phyloP scores from a whole-genome alignment of 2,797 vertebrate species.

The Graptemys geographica region DNA sequence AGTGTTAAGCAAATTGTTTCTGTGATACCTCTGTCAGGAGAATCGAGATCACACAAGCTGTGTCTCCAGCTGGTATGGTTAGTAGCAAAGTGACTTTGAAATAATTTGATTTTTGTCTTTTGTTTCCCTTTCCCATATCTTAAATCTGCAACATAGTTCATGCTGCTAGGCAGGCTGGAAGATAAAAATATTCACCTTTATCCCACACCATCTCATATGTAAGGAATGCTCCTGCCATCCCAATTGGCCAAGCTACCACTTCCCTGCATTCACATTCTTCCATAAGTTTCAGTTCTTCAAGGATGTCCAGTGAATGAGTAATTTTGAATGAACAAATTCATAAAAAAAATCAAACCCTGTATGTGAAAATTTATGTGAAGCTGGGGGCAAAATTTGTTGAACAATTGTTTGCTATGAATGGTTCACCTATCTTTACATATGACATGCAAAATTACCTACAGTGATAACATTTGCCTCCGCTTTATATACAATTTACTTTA shows the following conservation, averaged over 20 bases:
- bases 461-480: background rate
- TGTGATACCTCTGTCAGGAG: conserved; percentile 22
- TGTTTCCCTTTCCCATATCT: background rate
- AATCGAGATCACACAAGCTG: background rate
- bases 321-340: background rate
- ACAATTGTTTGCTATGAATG: background rate
- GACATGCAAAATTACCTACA: background rate
- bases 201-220: background rate
- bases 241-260: background rate
- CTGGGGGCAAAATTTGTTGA: background rate
- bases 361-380: background rate
- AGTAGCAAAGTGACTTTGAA: conserved; percentile 39
- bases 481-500: background rate
- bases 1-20: conserved; percentile 41
- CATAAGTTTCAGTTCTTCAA: background rate
- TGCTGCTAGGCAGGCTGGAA: background rate
- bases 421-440: background rate
- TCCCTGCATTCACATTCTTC: background rate
- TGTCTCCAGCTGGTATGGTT: conserved; percentile 19
- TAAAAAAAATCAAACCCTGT: background rate
- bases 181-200: background rate
- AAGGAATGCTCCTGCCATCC: background rate
- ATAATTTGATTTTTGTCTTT: background rate
- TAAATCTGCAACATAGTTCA: background rate
- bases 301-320: background rate